Base-by-base conservation (phyloP, 2,797 vertebrate genomes). In the Amniataba percoides region DNA sequence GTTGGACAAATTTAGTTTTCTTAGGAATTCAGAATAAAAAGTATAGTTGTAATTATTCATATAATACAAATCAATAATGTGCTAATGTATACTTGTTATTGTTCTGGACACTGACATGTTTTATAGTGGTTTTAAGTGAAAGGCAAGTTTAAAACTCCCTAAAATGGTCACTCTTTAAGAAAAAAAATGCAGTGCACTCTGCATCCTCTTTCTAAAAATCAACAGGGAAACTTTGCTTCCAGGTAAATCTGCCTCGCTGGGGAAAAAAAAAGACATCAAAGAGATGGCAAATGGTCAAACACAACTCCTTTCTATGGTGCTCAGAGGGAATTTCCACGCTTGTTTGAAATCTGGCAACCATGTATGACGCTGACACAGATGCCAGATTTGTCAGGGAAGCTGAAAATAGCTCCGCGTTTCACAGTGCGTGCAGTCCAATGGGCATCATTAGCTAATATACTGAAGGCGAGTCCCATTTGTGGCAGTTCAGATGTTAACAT, bases 401-500 rank as follows among this genome's bases (percentile, higher is more conserved):
- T 49, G 57, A 86, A 89, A 82, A 69, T 71, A 81, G 74, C 46
- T 57, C 19, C 18, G 13, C 10, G 18, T 48, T 65, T 81, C 39
- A 42, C 57, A 21, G 64, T 3, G 36, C 61, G 15, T 11, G 21
- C 9, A 52, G 57, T 86, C 69, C 69, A 75, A 49, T 65, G 80
- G 77, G 83, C 58, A 66, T 81, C 66, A 80, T 84, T 77, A 81
- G 56, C 49, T 88, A 67, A 74, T 2, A 59, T 31, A 21, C 62
- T 7, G 42, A 73, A 27, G 57, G 15, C 52, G 18, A 77, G 57
- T 13, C 39, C 12, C 52, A 71, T 90, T 74, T 82, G 42, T 21
- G 21, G 84, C 62, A 3, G n/a, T 23, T 82, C 76, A 78, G 53
- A 78, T 78, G 87, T 81, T 82, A 78, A 80, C 53, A 68, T 68